phyloP scores from a whole-genome alignment of 2,113 vertebrate species.

The Pelobates fuscus region DNA sequence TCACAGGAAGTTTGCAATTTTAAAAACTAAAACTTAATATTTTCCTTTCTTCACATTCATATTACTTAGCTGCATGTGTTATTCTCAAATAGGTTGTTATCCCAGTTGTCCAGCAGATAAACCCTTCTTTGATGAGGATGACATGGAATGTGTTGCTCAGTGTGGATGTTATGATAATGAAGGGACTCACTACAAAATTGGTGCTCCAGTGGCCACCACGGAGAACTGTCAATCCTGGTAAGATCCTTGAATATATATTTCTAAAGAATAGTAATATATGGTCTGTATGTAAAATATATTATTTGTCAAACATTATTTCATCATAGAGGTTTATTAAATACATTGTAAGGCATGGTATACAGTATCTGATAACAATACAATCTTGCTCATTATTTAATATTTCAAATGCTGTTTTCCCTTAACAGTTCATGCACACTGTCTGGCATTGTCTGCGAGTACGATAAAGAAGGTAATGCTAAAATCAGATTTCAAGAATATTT shows the following conservation, averaged over 20 bases:
- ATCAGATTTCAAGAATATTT: not conserved
- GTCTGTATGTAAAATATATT: no score
- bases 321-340: no score
- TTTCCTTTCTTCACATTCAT: not conserved
- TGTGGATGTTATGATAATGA: slow-evolving; percentile 76
- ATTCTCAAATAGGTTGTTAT: slow-evolving; percentile 82
- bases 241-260: not conserved
- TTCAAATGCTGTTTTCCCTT: slow-evolving; percentile 25
- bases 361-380: no score
- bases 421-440: slow-evolving; percentile 58
- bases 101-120: slow-evolving; percentile 78
- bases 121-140: slow-evolving; percentile 86
- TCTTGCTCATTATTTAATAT: not conserved
- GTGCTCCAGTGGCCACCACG: slow-evolving; percentile 60
- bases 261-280: not conserved
- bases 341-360: no score
- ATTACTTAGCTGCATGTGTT: not conserved
- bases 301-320: no score
- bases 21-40: no score
- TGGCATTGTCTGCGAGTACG: slow-evolving; percentile 57
- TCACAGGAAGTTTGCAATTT: no score
- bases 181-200: slow-evolving; percentile 70
- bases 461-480: slow-evolving; percentile 59
- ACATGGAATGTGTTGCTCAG: slow-evolving; percentile 79
- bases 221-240: slow-evolving; percentile 85